phyloP scores from a whole-genome alignment of 1,140 invertebrate genomes.

The Macrobrachium nipponense region DNA sequence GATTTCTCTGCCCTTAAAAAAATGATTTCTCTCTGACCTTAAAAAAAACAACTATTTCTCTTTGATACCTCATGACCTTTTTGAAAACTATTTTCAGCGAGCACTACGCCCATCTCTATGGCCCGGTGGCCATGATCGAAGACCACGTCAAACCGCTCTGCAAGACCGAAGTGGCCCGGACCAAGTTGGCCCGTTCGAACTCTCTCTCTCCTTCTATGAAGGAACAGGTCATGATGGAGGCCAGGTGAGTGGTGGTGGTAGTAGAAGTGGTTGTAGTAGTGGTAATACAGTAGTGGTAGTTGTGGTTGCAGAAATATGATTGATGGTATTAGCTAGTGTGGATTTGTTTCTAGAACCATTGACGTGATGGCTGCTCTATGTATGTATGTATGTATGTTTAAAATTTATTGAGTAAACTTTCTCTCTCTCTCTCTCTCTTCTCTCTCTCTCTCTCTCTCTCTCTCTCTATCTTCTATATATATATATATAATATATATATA shows the following conservation, averaged over 20 bases:
- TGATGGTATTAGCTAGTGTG: not conserved
- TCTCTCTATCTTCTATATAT: too few species aligned
- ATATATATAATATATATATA: too few species aligned
- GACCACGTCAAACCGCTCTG: slow-evolving; percentile 58
- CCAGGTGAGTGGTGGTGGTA: too few species aligned
- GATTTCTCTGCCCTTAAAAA: not conserved
- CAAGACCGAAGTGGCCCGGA: too few species aligned
- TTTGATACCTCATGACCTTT: not conserved
- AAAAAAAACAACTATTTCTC: not conserved
- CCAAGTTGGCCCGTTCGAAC: too few species aligned
- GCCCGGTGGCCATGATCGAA: slow-evolving; percentile 67
- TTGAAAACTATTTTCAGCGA: slow-evolving; percentile 65
- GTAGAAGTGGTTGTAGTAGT: too few species aligned
- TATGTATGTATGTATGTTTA: not conserved
- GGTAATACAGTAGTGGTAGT: too few species aligned
- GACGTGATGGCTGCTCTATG: not conserved
- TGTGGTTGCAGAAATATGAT: not conserved
- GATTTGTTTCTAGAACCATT: not conserved
- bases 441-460: too few species aligned
- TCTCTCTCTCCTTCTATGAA: too few species aligned
- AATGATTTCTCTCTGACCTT: not conserved
- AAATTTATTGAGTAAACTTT: too few species aligned
- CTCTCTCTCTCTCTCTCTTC: too few species aligned
- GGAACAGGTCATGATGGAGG: too few species aligned
- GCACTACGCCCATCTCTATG: slow-evolving; percentile 70